Evolutionary conservation across 1,140 invertebrate genomes (phyloP).

Genomic region (Ceratosolen fusciceps): DNA sequence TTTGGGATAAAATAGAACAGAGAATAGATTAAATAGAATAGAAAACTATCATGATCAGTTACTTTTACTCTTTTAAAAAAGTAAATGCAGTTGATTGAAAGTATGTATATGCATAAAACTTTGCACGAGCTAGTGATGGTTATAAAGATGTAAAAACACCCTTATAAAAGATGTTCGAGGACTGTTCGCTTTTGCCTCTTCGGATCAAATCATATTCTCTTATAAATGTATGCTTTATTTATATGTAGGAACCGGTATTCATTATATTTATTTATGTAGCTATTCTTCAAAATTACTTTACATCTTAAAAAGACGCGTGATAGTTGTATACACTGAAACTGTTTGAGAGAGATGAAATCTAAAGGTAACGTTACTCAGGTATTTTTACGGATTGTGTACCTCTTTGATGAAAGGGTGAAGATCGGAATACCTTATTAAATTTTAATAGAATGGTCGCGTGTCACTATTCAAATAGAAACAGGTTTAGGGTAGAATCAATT

Average conservation of each 20-base stretch:
- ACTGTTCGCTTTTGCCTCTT: conserved; percentile 24
- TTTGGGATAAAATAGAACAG: background rate
- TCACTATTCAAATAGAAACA: conserved; percentile 46
- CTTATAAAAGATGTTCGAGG: conserved; percentile 56
- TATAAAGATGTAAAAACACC: conserved; percentile 50
- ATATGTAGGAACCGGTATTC: conserved; percentile 30
- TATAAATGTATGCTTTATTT: conserved; percentile 37
- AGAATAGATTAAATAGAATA: too few species aligned
- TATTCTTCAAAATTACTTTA: conserved; percentile 57
- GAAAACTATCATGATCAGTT: conserved; percentile 57
- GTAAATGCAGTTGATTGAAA: conserved; percentile 50
- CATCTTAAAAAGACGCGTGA: conserved; percentile 55
- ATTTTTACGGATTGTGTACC: conserved; percentile 4
- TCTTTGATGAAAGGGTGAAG: conserved; percentile 36
- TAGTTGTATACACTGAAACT: conserved; percentile 31
- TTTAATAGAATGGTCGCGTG: conserved; percentile 49
- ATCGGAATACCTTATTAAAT: background rate
- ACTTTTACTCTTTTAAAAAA: conserved; percentile 65
- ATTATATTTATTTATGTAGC: conserved; percentile 68
- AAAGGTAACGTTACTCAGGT: conserved; percentile 13
- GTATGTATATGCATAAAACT: conserved; percentile 1
- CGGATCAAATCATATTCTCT: conserved; percentile 58
- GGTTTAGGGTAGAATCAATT: conserved; percentile 18
- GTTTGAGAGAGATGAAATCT: background rate
- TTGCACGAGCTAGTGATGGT: background rate